phyloP scores from a whole-genome alignment of 2,888 invertebrate genomes.

The Andrena hattorfiana region DNA sequence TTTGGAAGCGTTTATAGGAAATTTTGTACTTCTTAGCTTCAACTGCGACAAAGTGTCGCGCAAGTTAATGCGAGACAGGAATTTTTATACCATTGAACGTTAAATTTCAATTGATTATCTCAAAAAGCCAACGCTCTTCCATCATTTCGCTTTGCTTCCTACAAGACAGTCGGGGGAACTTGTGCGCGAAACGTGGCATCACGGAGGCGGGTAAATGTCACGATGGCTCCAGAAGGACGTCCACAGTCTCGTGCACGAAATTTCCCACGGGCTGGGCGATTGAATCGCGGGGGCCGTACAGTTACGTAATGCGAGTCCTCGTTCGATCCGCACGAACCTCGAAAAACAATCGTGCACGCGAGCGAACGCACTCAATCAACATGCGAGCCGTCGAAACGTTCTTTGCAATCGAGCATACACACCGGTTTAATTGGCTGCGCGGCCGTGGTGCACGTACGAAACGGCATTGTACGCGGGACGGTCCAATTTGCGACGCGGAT shows the following conservation, averaged over 20 bases:
- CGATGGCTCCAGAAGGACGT: constrained; percentile 7
- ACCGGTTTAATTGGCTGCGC: constrained; percentile 65
- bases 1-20: no score
- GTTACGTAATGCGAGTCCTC: constrained; percentile 47
- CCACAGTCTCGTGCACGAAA: constrained; percentile 38
- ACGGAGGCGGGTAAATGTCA: no score
- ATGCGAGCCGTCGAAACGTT: constrained; percentile 57
- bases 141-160: no score
- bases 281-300: constrained; percentile 29
- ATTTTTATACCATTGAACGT: no score
- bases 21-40: no score
- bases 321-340: constrained; percentile 32
- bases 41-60: no score
- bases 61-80: no score
- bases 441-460: constrained; percentile 61
- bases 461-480: constrained; percentile 62
- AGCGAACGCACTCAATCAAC: constrained; percentile 51
- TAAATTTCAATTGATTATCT: no score
- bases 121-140: no score
- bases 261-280: constrained; percentile 48
- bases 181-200: no score
- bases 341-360: constrained; percentile 52
- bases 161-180: no score
- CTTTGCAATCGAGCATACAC: constrained; percentile 52
- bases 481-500: constrained; percentile 69